These are phyloP conservation scores for Chunga burmeisteri DNA, from an alignment of 2,113 vertebrate species.

Conservation along the genomic window DNA sequence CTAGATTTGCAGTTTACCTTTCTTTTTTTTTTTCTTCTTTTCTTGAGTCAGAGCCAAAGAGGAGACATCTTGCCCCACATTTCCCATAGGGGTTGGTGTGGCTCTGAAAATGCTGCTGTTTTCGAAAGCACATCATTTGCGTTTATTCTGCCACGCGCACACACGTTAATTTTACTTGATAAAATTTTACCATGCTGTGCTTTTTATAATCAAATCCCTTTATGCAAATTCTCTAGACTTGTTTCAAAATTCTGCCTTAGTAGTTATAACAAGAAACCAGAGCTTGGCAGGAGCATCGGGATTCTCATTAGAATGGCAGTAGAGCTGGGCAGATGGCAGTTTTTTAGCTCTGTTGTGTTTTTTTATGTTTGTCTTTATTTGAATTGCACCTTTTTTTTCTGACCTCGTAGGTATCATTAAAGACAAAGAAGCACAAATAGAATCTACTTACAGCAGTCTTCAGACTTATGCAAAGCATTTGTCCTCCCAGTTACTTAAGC, in stretches of 20 bases:
- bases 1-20: slow-evolving; percentile 57
- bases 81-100: background rate
- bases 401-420: background rate
- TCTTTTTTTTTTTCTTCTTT: background rate
- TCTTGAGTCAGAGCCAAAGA: slow-evolving; percentile 35
- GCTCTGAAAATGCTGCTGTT: background rate
- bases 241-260: background rate
- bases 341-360: background rate
- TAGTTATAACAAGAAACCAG: background rate
- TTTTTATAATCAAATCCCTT: background rate
- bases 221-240: background rate
- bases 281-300: background rate
- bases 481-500: background rate
- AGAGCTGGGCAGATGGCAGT: background rate
- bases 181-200: background rate
- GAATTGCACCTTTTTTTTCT: background rate
- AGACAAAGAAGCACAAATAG: background rate
- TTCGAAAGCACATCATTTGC: background rate
- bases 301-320: background rate
- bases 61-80: slow-evolving; percentile 7
- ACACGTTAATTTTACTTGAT: background rate
- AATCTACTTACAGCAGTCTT: background rate
- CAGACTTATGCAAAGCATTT: background rate
- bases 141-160: background rate
- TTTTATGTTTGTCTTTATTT: background rate